phyloP scores from a whole-genome alignment of 2,888 invertebrate genomes.

The Aspidiotus rigidus region DNA sequence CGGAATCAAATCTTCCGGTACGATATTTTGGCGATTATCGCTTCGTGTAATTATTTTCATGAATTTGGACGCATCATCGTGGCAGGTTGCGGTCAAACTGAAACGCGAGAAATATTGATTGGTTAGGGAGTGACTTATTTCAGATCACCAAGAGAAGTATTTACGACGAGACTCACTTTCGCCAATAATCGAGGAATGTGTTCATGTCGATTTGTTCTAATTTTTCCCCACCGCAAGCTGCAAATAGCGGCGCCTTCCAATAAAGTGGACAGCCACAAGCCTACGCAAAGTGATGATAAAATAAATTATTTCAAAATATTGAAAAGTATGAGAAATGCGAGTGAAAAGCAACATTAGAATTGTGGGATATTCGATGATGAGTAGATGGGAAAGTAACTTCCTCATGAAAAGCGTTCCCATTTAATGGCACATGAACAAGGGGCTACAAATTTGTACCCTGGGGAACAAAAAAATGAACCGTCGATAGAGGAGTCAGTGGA shows the following conservation, averaged over 20 bases:
- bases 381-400: too few relatives aligned
- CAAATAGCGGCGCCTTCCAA: conserved; percentile 94
- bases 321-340: too few relatives aligned
- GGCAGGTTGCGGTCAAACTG: conserved; percentile 70
- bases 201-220: conserved; percentile 66
- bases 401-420: too few relatives aligned
- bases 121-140: neutral
- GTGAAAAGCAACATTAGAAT: too few relatives aligned
- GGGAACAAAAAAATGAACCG: too few relatives aligned
- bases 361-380: too few relatives aligned
- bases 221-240: conserved; percentile 69
- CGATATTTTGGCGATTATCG: conserved; percentile 52
- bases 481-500: too few relatives aligned
- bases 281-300: conserved; percentile 46
- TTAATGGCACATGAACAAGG: too few relatives aligned
- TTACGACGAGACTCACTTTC: conserved; percentile 68
- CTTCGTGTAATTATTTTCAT: conserved; percentile 57
- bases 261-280: conserved; percentile 88
- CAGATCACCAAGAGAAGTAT: neutral
- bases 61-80: conserved; percentile 83
- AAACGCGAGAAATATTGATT: neutral
- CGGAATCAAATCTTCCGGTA: conserved; percentile 87
- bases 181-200: conserved; percentile 84
- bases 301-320: neutral
- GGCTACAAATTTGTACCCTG: too few relatives aligned